Conservation (phyloP, 2,113 vertebrate species). For the Onychorhynchus coronatus region DNA sequence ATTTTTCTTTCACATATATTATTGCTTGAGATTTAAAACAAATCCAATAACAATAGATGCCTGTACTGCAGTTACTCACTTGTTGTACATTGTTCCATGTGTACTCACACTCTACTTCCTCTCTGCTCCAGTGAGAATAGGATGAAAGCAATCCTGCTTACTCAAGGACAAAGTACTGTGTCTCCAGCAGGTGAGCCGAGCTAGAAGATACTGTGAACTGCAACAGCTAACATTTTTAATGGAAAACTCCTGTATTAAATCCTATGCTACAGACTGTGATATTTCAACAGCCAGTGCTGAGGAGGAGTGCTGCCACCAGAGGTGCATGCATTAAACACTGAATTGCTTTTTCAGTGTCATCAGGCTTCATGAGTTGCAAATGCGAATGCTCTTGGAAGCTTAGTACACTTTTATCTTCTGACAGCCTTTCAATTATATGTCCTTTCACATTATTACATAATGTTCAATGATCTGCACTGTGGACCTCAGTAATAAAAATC, state of each 20-base stretch:
- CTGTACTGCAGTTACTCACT: not conserved
- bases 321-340: not conserved
- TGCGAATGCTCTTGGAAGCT: not conserved
- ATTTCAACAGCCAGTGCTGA: not conserved
- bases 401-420: not conserved
- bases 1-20: slow-evolving; percentile 25
- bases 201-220: not conserved
- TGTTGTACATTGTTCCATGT: not conserved
- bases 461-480: not conserved
- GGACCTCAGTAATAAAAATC: not conserved
- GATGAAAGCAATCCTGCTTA: not conserved
- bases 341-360: not conserved
- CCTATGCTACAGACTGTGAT: not conserved
- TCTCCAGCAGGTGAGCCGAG: not conserved
- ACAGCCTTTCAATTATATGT: slow-evolving; percentile 1
- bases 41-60: not conserved
- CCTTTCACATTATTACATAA: not conserved
- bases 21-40: slow-evolving; percentile 12
- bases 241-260: not conserved
- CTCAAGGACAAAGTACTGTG: not conserved
- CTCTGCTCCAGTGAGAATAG: not conserved
- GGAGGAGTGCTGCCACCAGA: not conserved
- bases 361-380: not conserved
- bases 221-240: not conserved
- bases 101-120: not conserved